Base-by-base conservation (phyloP, 1,140 invertebrate species). In the Linepithema humile region DNA sequence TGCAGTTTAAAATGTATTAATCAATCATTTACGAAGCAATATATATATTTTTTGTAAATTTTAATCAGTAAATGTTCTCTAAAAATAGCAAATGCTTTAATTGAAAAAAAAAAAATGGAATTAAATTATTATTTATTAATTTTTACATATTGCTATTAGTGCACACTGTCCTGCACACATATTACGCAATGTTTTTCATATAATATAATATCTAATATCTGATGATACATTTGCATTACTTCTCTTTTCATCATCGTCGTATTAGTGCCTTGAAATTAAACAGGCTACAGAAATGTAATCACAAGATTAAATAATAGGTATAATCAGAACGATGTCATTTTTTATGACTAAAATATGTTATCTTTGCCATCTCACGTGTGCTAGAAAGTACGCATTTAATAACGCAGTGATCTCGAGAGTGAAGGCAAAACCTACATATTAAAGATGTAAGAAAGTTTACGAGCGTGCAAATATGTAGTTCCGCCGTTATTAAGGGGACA, bases 381-480 rank as follows among this genome's bases (percentile, higher is more conserved):
- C 74, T 77, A 77, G 59, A 77, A 50, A 77, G 40, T 75, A 65
- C 60, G 9, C 23, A 45, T 32, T 6, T 75, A 77, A 38, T 50
- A 77, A 77, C 29, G 32, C 9, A 43, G 32, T 15, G 74, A 65
- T 65, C 60, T 65, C 43, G 59, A 77, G 40, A 77, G 74, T 77
- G 74, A 77, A 77, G 74, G 60, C 32, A 65, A 65, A 77, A 77
- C 20, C 45, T 65, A 53, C 29, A 65, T 53, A 65, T 75, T 65
- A 65, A 65, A 65, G 60, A 65, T 65, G 59, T 65, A 77, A 50
- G 74, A 77, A 65, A 77, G 60, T 77, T 77, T 77, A 77, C 32
- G 59, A 64, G 29, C 74, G 2, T n/a, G 48, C 9, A 10, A 65
- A 38, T 20, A 62, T 40, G 26, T 23, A 50, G 38, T 74, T 60